Percentiles rank a stretch among this genome's conserved stretches.
phyloP scores from a whole-genome alignment of 2,113 vertebrate species.

The Xenopus laevis region DNA sequence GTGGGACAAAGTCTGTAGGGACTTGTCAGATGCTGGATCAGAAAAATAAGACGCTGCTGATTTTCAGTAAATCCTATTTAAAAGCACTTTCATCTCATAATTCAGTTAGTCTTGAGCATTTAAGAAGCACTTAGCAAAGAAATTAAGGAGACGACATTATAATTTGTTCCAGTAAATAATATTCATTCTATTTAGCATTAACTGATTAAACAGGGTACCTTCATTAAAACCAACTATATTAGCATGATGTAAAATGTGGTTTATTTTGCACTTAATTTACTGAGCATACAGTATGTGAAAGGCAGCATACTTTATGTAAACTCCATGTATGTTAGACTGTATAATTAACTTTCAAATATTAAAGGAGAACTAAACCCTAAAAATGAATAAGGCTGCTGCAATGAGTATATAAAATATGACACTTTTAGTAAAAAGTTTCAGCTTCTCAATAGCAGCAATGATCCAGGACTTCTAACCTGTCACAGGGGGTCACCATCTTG shows the following conservation, averaged over 20 bases:
- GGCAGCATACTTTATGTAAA: too few species aligned
- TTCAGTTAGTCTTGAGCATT: slow-evolving; percentile 47
- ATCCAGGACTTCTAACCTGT: too few species aligned
- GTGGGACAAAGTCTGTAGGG: slow-evolving; percentile 17
- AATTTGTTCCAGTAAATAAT: slow-evolving; percentile 44
- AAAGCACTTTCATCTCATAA: slow-evolving; percentile 48
- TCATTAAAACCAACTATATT: slow-evolving; percentile 17
- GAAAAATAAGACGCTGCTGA: slow-evolving; percentile 42
- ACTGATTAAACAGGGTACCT: slow-evolving; percentile 30
- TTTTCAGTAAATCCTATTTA: slow-evolving; percentile 55
- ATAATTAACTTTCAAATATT: too few species aligned
- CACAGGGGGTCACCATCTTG: too few species aligned
- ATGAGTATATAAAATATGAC: too few species aligned
- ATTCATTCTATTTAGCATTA: slow-evolving; percentile 41
- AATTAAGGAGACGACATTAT: slow-evolving; percentile 45
- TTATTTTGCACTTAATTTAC: too few species aligned
- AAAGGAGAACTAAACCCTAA: too few species aligned
- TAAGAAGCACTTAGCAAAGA: slow-evolving; percentile 51
- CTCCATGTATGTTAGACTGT: too few species aligned
- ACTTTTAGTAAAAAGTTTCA: too few species aligned
- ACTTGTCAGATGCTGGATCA: slow-evolving; percentile 20
- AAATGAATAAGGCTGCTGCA: too few species aligned
- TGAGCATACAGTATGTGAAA: too few species aligned
- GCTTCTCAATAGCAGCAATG: too few species aligned
- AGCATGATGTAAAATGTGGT: background rate